phyloP scores from a whole-genome alignment of 2,797 vertebrate genomes.

The Xenopus petersii region DNA sequence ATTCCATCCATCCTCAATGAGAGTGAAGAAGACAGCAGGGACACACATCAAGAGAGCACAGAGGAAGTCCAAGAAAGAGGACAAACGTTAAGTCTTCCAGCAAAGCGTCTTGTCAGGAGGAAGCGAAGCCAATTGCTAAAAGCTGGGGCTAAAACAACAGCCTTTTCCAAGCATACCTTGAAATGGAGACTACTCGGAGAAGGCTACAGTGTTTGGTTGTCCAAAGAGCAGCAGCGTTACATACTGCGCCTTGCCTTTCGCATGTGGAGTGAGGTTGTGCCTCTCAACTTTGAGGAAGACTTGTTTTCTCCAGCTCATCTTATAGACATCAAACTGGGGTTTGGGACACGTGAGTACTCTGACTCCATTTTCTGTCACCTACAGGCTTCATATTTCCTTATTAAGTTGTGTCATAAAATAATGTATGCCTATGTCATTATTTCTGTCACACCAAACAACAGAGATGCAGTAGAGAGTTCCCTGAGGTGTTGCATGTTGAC shows the following conservation, averaged over 20 bases:
- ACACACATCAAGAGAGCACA: background rate
- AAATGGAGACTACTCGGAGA: slow-evolving; percentile 47
- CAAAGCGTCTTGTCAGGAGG: background rate
- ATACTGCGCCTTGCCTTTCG: slow-evolving; percentile 38
- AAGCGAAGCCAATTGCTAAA: slow-evolving; percentile 2
- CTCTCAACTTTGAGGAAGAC: slow-evolving; percentile 46
- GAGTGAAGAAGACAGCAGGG: background rate
- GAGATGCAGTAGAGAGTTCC: too few species aligned
- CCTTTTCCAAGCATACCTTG: slow-evolving; percentile 32
- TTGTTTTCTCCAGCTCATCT: slow-evolving; percentile 15
- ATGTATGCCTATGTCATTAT: too few species aligned
- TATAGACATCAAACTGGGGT: slow-evolving; percentile 48
- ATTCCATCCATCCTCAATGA: background rate
- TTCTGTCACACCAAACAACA: too few species aligned
- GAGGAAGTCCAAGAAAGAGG: background rate
- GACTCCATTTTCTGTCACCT: too few species aligned
- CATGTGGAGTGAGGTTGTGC: slow-evolving; percentile 48
- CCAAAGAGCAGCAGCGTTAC: slow-evolving; percentile 31
- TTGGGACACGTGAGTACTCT: slow-evolving; percentile 42
- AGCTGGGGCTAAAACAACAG: background rate
- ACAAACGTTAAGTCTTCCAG: background rate
- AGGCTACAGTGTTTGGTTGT: slow-evolving; percentile 43
- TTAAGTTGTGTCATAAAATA: too few species aligned
- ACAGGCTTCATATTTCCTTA: too few species aligned
- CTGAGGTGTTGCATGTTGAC: too few species aligned